These are phyloP conservation scores for Dendrocincla tyrannina DNA, from an alignment of 2,797 vertebrate genomes.

Conservation along the genomic window DNA sequence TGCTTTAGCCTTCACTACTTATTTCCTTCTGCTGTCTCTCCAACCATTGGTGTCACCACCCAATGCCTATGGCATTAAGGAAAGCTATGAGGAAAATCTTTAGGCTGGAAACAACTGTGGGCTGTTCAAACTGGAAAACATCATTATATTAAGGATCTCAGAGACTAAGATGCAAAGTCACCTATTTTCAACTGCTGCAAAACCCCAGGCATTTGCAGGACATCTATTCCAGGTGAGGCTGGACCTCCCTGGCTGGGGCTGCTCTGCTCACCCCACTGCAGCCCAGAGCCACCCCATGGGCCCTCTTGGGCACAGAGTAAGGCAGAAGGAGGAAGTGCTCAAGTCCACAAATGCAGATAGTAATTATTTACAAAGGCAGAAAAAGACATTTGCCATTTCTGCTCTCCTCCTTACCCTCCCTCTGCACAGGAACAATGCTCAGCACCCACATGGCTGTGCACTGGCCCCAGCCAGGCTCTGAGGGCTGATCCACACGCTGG, in stretches of 20 bases:
- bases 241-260: background rate
- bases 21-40: slow-evolving; percentile 60
- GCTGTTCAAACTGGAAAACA: background rate
- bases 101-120: background rate
- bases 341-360: background rate
- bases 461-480: rapidly evolving
- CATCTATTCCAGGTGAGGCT: background rate
- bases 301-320: background rate
- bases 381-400: background rate
- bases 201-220: background rate
- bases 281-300: background rate
- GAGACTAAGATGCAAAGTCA: background rate
- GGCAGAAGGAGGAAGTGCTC: background rate
- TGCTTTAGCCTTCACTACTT: slow-evolving; percentile 59
- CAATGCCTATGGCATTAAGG: background rate
- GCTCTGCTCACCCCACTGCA: rapidly evolving
- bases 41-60: slow-evolving; percentile 42
- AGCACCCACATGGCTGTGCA: rapidly evolving
- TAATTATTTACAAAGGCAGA: background rate
- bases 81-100: slow-evolving; percentile 1
- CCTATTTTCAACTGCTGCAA: background rate
- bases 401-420: background rate
- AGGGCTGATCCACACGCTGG: background rate
- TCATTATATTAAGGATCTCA: background rate
- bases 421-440: rapidly evolving